Evolutionary conservation across 2,113 vertebrate species (phyloP), one percentile per base, ranked within the genome.

Genomic region (Pseudonaja textilis): DNA sequence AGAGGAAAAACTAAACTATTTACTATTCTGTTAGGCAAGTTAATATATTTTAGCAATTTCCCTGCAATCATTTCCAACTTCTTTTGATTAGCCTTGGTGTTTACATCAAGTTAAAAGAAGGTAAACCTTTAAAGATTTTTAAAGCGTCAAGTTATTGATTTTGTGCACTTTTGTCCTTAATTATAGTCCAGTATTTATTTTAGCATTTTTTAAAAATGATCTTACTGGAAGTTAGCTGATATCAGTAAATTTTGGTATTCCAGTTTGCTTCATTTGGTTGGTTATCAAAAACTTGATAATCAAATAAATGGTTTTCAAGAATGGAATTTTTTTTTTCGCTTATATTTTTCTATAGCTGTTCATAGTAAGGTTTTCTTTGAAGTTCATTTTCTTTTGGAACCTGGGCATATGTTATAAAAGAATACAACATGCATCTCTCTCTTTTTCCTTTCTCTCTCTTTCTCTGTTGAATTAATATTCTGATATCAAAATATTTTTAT

Each of bases 1-100:
- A 91, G 64, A 94, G 93, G 96, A 95, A 95, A 56, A 93, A 87
- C 90, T 92, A 94, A 87, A 93, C 23, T 89, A 8, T 94, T 96
- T 90, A 81, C 93, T 93, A 50, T 29, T 94, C 1, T 93, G 45
- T 94, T 94, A 95, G 85, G 54, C 42, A 47, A 9, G 64, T 85
- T 95, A 91, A 87, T 94, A 50, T 93, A 81, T 59, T 91, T 47
- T 59, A 90, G 42, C 85, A 1, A 85, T 92, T 29, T 94, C 91
- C 59, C 52, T 95, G 92, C 93, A 94, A 74, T 5, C 95, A 94
- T 95, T 95, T 59, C 92, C 90, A 69, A 34, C 90, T 90, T 94
- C 93, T 93, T n/a, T 94, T 94, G 47, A 92, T 89, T 93, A 86
- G 93, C 86, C 86, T 54, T 92, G 50, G 2, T 93, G 5, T 64